Conservation (phyloP, 2,888 invertebrate species). For the Andrena hattorfiana region DNA sequence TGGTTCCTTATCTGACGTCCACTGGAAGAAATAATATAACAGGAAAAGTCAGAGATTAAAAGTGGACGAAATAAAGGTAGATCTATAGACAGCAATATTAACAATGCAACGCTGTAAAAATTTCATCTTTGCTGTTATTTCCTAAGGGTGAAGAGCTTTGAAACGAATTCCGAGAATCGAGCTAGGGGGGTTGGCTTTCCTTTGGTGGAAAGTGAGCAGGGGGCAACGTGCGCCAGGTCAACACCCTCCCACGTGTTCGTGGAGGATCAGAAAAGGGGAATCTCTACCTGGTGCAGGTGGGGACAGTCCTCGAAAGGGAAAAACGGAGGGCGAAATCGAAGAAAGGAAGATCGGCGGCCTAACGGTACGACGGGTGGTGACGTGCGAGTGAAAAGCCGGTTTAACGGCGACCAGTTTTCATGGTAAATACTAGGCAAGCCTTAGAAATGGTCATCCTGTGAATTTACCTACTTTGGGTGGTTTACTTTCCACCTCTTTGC, state of each 20-base stretch:
- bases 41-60: no score
- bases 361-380: conserved; percentile 35
- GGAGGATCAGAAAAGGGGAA: conserved; percentile 21
- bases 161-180: background rate
- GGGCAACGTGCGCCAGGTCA: conserved; percentile 40
- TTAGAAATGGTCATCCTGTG: conserved; percentile 2
- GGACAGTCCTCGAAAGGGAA: conserved; percentile 47
- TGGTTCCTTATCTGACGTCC: no score
- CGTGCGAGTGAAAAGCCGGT: conserved; percentile 23
- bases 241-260: conserved; percentile 35
- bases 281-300: conserved; percentile 49
- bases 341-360: conserved; percentile 32
- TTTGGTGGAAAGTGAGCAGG: background rate
- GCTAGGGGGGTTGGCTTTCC: background rate
- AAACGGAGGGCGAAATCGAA: conserved; percentile 19
- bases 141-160: background rate
- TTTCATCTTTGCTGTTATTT: no score
- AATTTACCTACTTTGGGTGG: conserved; percentile 11
- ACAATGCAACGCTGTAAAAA: no score
- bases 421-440: conserved; percentile 25
- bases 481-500: conserved; percentile 22
- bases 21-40: no score
- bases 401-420: conserved; percentile 36
- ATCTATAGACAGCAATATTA: no score
- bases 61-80: no score